phyloP scores from a whole-genome alignment of 2,113 vertebrate genomes.

The Phrynosoma blainvillii region DNA sequence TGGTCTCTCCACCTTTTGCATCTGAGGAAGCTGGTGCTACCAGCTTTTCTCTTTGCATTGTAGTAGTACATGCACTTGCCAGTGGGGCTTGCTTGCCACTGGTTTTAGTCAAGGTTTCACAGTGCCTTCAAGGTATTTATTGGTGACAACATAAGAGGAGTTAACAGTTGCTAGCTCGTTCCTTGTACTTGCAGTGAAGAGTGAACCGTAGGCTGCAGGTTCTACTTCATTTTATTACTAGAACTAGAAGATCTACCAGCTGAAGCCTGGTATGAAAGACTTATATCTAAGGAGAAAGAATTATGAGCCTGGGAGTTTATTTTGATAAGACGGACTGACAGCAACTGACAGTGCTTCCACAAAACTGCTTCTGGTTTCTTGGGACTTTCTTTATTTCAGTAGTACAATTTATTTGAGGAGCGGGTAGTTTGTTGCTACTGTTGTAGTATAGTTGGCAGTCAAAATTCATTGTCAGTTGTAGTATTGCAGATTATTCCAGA shows the following conservation, averaged over 20 bases:
- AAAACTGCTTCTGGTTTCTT: neutral
- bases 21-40: no score
- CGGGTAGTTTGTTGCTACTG: neutral
- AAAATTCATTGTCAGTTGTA: no score
- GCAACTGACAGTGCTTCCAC: neutral
- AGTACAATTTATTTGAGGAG: neutral
- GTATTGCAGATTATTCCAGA: no score
- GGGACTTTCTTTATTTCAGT: neutral
- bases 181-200: no score
- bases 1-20: no score
- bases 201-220: no score
- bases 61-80: neutral
- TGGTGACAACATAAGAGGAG: neutral
- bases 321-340: neutral
- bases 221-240: no score
- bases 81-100: neutral
- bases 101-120: neutral
- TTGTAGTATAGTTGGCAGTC: neutral
- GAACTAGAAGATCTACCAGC: neutral
- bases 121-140: neutral
- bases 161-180: neutral
- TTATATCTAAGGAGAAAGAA: neutral
- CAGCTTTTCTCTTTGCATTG: no score
- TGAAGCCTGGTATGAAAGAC: neutral
- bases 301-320: neutral